phyloP scores from a whole-genome alignment of 1,140 invertebrate species.

The Megathymus violae region DNA sequence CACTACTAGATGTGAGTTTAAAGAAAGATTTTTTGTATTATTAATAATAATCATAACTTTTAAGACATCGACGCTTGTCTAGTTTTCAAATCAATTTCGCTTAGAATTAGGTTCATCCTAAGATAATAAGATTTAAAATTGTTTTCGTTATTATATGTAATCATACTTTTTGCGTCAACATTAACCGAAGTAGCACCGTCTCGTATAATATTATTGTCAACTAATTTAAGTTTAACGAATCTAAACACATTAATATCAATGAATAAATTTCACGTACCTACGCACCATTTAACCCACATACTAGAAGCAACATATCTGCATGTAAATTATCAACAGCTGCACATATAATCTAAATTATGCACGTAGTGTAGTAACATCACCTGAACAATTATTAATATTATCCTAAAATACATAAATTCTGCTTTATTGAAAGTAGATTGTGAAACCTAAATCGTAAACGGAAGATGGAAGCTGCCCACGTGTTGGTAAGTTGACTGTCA shows the following conservation, averaged over 20 bases:
- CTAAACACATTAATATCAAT: conserved; percentile 24
- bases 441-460: neutral
- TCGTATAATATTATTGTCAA: conserved; percentile 20
- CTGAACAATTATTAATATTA: conserved; percentile 9
- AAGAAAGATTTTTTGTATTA: no score
- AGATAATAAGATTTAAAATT: no score
- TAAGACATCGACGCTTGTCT: no score
- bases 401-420: neutral
- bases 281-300: conserved; percentile 32
- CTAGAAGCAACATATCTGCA: conserved; percentile 21
- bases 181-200: conserved; percentile 1
- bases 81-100: neutral
- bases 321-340: conserved; percentile 28
- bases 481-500: neutral
- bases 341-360: conserved; percentile 32
- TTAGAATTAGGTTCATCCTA: no score
- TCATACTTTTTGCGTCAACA: neutral
- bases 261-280: conserved; percentile 34
- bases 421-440: neutral
- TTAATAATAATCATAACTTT: no score
- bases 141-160: no score
- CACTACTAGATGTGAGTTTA: no score
- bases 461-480: neutral
- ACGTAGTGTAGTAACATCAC: conserved; percentile 20
- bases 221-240: conserved; percentile 31